These are phyloP conservation scores for Nilaparvata lugens DNA, from an alignment of 1,140 invertebrate genomes.

Conservation along the genomic window DNA sequence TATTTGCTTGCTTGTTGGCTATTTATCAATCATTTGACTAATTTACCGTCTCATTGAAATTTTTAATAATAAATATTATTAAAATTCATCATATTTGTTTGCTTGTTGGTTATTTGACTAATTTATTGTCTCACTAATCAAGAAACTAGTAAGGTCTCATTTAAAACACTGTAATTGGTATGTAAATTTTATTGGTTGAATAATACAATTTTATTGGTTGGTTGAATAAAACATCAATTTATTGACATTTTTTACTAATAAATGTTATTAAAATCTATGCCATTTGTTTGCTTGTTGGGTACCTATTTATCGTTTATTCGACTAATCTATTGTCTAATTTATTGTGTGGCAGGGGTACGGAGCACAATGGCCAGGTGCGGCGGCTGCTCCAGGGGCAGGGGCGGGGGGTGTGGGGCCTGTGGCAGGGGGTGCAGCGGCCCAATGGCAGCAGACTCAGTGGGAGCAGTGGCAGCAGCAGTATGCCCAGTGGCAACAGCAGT, in stretches of 20 bases:
- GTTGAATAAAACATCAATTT: too few relatives aligned
- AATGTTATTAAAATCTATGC: neutral
- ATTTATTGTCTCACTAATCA: too few relatives aligned
- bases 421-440: conserved; percentile 65
- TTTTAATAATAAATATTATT: too few relatives aligned
- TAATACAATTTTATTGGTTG: too few relatives aligned
- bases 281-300: neutral
- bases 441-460: conserved; percentile 76
- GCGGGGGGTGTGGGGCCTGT: conserved; percentile 65
- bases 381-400: conserved; percentile 65
- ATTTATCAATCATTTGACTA: too few relatives aligned
- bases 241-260: neutral
- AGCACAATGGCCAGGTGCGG: conserved; percentile 1
- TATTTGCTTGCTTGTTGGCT: too few relatives aligned
- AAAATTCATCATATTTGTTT: too few relatives aligned
- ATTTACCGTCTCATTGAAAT: too few relatives aligned
- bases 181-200: too few relatives aligned
- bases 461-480: conserved; percentile 75
- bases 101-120: too few relatives aligned
- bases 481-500: conserved; percentile 72
- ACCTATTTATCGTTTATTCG: neutral
- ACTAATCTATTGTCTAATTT: neutral
- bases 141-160: too few relatives aligned
- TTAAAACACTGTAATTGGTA: too few relatives aligned
- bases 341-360: neutral